Evolutionary conservation across 2,797 vertebrate genomes (phyloP).

Genomic region (Diplodus puntazzo): DNA sequence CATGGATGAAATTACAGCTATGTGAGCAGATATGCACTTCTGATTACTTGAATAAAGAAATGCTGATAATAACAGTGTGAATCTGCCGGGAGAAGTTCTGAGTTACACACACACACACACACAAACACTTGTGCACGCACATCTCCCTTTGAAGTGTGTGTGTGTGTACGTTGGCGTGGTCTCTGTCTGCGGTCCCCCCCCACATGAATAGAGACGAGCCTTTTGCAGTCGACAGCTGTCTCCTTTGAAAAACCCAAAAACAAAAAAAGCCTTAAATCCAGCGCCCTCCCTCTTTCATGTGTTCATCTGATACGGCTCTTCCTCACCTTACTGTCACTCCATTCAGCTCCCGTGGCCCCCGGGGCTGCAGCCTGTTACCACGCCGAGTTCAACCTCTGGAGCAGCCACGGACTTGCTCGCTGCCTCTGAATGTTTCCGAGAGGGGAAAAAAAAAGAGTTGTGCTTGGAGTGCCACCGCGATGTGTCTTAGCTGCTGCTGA

Average conservation of each 20-base stretch:
- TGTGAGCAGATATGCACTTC: constrained; percentile 7
- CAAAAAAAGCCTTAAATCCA: constrained; percentile 86
- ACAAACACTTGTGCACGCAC: constrained; percentile 24
- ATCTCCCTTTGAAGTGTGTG: constrained; percentile 64
- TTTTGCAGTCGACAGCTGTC: constrained; percentile 86
- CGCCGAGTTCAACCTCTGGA: constrained; percentile 15
- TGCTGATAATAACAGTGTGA: constrained; percentile 35
- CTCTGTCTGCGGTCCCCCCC: constrained; percentile 75
- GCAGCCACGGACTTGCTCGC: background rate
- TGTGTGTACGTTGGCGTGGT: constrained; percentile 71
- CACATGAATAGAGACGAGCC: constrained; percentile 83
- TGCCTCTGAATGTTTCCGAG: constrained; percentile 11
- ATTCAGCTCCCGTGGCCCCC: constrained; percentile 53
- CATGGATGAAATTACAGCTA: constrained; percentile 4
- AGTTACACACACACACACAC: constrained; percentile 8
- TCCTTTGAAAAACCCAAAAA: constrained; percentile 86
- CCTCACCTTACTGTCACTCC: constrained; percentile 74
- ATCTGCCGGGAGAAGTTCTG: constrained; percentile 34
- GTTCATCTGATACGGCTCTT: constrained; percentile 84
- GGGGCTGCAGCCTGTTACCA: constrained; percentile 45
- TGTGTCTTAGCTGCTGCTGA: background rate
- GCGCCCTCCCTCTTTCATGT: constrained; percentile 84
- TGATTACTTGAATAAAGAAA: constrained; percentile 28
- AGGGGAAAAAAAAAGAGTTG: background rate
- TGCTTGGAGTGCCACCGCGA: background rate